Conservation (phyloP, 2,888 invertebrate species). For the Yponomeuta plumbellus region DNA sequence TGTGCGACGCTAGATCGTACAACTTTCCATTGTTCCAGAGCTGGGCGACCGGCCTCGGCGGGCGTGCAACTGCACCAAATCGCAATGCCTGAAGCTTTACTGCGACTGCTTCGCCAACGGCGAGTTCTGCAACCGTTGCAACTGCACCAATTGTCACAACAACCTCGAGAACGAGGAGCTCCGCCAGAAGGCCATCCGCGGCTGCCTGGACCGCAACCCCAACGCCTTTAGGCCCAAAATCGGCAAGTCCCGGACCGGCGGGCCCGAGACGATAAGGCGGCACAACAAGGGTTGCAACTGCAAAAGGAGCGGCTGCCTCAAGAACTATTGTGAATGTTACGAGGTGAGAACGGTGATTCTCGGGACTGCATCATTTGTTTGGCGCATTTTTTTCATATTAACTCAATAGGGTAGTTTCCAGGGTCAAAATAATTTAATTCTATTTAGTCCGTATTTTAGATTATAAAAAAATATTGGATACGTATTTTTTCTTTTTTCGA, state of each 20-base stretch:
- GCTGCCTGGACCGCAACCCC: slow-evolving; percentile 97
- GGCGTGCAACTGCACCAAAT: slow-evolving; percentile 99
- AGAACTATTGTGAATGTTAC: slow-evolving; percentile 99
- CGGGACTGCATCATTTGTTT: no score
- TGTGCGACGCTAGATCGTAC: no score
- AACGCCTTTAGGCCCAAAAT: slow-evolving; percentile 99
- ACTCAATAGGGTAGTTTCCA: no score
- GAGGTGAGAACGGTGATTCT: slow-evolving; percentile 79
- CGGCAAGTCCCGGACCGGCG: slow-evolving; percentile 87
- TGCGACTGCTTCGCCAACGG: slow-evolving; percentile 99
- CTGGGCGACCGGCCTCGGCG: slow-evolving; percentile 81
- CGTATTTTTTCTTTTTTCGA: no score
- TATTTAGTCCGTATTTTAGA: no score
- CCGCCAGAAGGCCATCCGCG: slow-evolving; percentile 93
- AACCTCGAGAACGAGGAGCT: slow-evolving; percentile 97
- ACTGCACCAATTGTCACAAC: slow-evolving; percentile 98
- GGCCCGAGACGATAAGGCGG: slow-evolving; percentile 84
- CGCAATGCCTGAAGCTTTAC: slow-evolving; percentile 98
- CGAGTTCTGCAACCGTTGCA: slow-evolving; percentile 98
- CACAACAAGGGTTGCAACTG: slow-evolving; percentile 99
- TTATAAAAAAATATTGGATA: no score
- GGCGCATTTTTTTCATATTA: no score
- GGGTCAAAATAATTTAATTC: no score
- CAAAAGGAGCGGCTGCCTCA: slow-evolving; percentile 97
- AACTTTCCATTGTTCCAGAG: slow-evolving; percentile 30